These are phyloP conservation scores for Caenorhabditis angaria DNA, from an alignment of 2,888 invertebrate species.

Conservation along the genomic window DNA sequence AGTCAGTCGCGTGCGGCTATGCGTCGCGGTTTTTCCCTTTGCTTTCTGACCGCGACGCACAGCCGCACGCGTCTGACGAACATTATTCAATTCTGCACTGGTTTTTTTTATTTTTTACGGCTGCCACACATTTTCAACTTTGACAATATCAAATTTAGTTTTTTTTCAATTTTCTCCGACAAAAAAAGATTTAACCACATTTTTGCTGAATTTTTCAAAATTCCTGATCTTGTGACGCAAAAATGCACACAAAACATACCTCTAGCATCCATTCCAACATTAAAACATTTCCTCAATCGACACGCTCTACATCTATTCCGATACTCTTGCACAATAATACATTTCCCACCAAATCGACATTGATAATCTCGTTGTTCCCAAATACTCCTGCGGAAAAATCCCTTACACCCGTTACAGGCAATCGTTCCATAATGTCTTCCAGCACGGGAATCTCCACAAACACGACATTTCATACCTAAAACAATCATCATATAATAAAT, in stretches of 20 bases:
- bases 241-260: conserved; percentile 36
- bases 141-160: conserved; percentile 23
- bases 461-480: conserved; percentile 59
- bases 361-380: conserved; percentile 64
- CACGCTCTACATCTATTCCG: conserved; percentile 62
- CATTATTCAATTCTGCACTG: no score
- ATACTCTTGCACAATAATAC: conserved; percentile 62
- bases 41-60: no score
- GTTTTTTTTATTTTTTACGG: no score
- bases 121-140: no score
- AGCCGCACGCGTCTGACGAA: no score
- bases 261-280: conserved; percentile 63
- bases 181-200: no score
- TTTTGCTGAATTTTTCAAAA: background rate
- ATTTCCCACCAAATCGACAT: conserved; percentile 62
- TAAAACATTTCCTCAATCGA: conserved; percentile 57
- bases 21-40: no score
- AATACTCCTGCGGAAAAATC: conserved; percentile 48
- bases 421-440: conserved; percentile 63
- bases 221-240: no score
- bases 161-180: conserved; percentile 5
- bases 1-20: no score
- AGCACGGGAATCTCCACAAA: conserved; percentile 61
- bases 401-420: conserved; percentile 62
- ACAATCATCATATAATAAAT: background rate